Conservation (phyloP, 2,113 vertebrate genomes). For the Etheostoma spectabile region DNA sequence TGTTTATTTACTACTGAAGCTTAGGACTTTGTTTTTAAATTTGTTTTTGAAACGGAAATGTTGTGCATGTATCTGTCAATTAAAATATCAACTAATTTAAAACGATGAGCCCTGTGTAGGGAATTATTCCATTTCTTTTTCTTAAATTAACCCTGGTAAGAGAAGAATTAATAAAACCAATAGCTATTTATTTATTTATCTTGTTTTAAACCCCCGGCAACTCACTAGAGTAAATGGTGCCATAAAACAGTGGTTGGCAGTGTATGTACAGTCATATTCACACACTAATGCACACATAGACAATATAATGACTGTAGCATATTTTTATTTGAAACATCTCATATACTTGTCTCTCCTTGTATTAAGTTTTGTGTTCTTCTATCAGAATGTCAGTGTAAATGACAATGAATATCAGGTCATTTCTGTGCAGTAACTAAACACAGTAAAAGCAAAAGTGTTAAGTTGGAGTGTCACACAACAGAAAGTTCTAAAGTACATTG, state of each 20-base stretch:
- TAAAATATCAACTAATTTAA: conserved; percentile 12
- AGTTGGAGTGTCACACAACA: background rate
- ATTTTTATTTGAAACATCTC: background rate
- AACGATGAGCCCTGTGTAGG: background rate
- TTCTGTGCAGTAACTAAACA: background rate
- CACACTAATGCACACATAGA: background rate
- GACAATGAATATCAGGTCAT: background rate
- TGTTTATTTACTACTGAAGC: background rate
- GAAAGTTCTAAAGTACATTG: background rate
- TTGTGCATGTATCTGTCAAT: background rate
- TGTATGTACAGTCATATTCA: background rate
- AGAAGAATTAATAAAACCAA: conserved; percentile 4
- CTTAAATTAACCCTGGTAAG: background rate
- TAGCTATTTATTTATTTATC: conserved; percentile 27
- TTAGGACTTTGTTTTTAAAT: background rate
- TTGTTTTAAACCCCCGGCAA: conserved; percentile 24
- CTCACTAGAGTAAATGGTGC: background rate
- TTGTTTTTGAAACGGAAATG: background rate
- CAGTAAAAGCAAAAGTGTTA: conserved; percentile 8
- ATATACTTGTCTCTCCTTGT: background rate
- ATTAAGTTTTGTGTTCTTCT: background rate
- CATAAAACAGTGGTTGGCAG: background rate
- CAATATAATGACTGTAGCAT: background rate
- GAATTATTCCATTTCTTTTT: background rate
- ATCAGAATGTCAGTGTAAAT: conserved; percentile 8